These are phyloP conservation scores for Hepsetus odoe DNA, from an alignment of 2,113 vertebrate species.

Conservation along the genomic window DNA sequence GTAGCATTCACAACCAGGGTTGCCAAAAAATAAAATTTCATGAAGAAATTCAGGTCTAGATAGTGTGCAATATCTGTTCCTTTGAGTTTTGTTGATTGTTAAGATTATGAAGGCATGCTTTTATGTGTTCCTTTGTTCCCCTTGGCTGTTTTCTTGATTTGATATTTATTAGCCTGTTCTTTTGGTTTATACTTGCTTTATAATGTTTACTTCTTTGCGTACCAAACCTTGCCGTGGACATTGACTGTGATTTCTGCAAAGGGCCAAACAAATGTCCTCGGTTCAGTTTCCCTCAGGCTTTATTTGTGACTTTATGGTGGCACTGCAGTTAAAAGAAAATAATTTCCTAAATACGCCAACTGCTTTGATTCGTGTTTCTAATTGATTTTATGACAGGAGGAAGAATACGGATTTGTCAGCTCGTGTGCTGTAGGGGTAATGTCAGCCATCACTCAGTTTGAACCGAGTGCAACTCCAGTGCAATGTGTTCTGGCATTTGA, in stretches of 20 bases:
- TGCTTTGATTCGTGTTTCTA: constrained; percentile 12
- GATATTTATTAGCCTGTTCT: background rate
- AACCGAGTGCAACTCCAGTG: constrained; percentile 19
- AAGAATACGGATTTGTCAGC: constrained; percentile 13
- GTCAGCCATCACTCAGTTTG: constrained; percentile 19
- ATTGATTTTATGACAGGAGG: constrained; percentile 25
- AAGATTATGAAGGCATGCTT: background rate
- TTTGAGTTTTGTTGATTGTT: background rate
- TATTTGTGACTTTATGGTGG: background rate
- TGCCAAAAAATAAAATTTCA: too few relatives aligned
- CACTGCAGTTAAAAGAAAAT: constrained; percentile 1
- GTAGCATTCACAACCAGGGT: too few relatives aligned
- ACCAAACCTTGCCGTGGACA: background rate
- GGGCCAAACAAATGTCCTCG: background rate
- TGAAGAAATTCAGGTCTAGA: too few relatives aligned
- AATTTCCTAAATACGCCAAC: constrained; percentile 28
- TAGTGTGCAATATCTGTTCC: too few relatives aligned
- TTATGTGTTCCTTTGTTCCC: background rate
- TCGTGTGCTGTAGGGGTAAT: constrained; percentile 15
- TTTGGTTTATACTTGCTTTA: background rate
- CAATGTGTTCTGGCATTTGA: background rate
- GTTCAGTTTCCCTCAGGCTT: background rate
- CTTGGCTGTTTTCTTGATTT: too few relatives aligned
- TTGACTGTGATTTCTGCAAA: background rate
- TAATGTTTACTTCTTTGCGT: background rate